These are phyloP conservation scores for Scarus forsteni DNA, from an alignment of 2,797 vertebrate species.

Conservation along the genomic window DNA sequence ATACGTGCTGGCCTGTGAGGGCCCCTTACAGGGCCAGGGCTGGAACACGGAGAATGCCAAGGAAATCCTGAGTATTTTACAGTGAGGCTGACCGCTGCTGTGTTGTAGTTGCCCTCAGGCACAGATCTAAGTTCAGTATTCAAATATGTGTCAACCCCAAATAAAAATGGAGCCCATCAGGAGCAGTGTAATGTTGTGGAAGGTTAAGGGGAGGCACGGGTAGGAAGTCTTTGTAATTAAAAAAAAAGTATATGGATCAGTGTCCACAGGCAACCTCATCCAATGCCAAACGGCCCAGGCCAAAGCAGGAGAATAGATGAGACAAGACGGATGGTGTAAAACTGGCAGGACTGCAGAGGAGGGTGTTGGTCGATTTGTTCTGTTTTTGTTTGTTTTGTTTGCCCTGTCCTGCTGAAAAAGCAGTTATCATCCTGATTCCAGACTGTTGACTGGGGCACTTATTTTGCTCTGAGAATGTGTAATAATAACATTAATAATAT, in stretches of 20 bases:
- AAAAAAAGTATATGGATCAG: constrained; percentile 59
- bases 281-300: constrained; percentile 63
- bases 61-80: constrained; percentile 92
- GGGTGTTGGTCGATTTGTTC: constrained; percentile 36
- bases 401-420: constrained; percentile 73
- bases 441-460: constrained; percentile 79
- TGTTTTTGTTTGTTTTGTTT: constrained; percentile 35
- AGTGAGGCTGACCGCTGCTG: constrained; percentile 74
- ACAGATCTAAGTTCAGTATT: constrained; percentile 78
- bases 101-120: constrained; percentile 69
- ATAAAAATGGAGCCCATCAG: constrained; percentile 65
- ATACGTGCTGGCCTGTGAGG: constrained; percentile 93
- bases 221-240: constrained; percentile 41
- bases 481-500: constrained; percentile 81
- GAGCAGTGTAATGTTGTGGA: constrained; percentile 55
- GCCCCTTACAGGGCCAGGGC: constrained; percentile 91
- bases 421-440: constrained; percentile 81
- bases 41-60: constrained; percentile 96
- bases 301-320: constrained; percentile 57
- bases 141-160: constrained; percentile 69
- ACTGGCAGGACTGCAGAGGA: constrained; percentile 52
- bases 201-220: constrained; percentile 38
- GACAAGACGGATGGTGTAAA: constrained; percentile 56
- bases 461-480: constrained; percentile 85
- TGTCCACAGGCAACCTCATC: constrained; percentile 70